phyloP scores from a whole-genome alignment of 2,888 invertebrate genomes.

The Dynastes hyllus region DNA sequence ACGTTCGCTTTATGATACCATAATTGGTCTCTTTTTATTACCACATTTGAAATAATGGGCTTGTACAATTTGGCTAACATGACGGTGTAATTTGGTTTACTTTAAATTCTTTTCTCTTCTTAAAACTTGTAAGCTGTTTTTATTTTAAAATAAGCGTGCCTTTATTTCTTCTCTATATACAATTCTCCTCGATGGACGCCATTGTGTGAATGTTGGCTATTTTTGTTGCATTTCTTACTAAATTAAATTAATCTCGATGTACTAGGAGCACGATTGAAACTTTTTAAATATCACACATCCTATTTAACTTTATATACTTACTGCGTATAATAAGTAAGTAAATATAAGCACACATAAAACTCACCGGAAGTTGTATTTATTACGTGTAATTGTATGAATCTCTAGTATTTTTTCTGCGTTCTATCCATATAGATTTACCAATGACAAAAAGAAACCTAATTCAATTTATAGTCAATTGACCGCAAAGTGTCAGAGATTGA shows the following conservation, averaged over 20 bases:
- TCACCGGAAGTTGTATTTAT: conserved; percentile 59
- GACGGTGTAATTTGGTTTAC: background rate
- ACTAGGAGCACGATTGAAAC: conserved; percentile 53
- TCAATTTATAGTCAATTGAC: conserved; percentile 63
- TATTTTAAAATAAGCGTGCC: no score
- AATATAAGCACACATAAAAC: conserved; percentile 7
- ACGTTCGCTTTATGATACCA: no score
- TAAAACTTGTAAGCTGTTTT: no score
- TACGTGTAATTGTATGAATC: conserved; percentile 52
- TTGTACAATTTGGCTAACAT: no score
- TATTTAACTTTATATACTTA: conserved; percentile 58
- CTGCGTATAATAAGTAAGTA: conserved; percentile 17
- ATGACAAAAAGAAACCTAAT: conserved; percentile 60
- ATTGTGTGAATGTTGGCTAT: conserved; percentile 1
- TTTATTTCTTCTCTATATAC: background rate
- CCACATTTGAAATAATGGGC: no score
- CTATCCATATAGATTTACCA: conserved; percentile 61
- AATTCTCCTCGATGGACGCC: background rate
- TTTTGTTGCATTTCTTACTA: conserved; percentile 16
- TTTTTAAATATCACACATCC: conserved; percentile 61
- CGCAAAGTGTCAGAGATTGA: conserved; percentile 56
- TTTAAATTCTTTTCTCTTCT: background rate
- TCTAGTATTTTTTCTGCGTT: conserved; percentile 62
- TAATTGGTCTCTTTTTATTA: no score
- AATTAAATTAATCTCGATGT: conserved; percentile 12